Percentiles rank a stretch among this genome's conserved stretches.
phyloP scores from a whole-genome alignment of 2,888 invertebrate genomes.

The Nesidiocoris tenuis region DNA sequence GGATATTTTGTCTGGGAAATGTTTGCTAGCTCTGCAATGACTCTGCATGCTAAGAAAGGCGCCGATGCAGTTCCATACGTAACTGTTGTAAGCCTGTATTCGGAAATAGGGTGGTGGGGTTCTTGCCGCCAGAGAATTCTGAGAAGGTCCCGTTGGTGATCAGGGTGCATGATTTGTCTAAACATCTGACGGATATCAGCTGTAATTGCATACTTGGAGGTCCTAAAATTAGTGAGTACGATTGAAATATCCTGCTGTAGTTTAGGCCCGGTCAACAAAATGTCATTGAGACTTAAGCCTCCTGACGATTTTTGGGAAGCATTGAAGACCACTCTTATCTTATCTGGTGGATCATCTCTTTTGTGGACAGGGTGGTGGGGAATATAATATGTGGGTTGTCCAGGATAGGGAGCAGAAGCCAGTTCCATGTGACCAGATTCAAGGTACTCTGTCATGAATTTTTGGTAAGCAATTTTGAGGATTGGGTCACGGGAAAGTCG shows the following conservation, averaged over 20 bases:
- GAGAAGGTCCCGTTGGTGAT: neutral
- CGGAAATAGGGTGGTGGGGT: neutral
- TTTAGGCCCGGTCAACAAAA: conserved; percentile 20
- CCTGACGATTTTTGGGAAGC: conserved; percentile 2
- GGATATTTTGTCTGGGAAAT: neutral
- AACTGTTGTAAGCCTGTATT: neutral
- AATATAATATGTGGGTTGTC: neutral
- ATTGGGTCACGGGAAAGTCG: neutral
- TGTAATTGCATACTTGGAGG: neutral
- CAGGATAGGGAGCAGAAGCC: neutral
- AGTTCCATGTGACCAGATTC: neutral
- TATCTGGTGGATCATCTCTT: neutral
- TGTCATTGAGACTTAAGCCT: conserved; percentile 34
- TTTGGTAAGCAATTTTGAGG: neutral
- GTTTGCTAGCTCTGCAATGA: neutral
- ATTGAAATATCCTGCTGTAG: conserved; percentile 4
- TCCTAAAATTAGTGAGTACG: conserved; percentile 8
- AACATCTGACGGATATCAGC: conserved; percentile 20
- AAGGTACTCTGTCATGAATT: conserved; percentile 4
- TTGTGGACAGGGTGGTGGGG: conserved; percentile 22
- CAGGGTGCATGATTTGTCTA: neutral
- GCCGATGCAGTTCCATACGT: conserved; percentile 28
- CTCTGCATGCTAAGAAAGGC: conserved; percentile 12
- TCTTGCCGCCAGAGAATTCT: conserved; percentile 9
- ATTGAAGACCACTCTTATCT: conserved; percentile 31